phyloP scores from a whole-genome alignment of 2,113 vertebrate species.

The Cercopithecus mona region DNA sequence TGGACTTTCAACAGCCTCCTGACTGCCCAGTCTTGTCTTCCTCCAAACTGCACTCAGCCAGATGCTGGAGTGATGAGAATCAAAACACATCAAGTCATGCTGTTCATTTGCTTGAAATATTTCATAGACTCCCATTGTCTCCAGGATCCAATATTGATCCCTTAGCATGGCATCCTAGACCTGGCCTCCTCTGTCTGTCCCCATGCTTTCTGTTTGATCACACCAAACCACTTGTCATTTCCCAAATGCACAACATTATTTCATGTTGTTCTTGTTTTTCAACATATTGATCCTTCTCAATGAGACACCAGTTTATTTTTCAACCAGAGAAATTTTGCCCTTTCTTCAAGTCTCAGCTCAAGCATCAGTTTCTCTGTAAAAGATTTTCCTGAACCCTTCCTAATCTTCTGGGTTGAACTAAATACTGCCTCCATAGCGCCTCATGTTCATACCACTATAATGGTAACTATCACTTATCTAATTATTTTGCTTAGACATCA shows the following conservation, averaged over 20 bases:
- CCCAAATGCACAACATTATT: not conserved
- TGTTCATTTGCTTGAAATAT: not conserved
- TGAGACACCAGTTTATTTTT: constrained; percentile 4
- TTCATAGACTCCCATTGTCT: not conserved
- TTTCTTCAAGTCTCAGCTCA: not conserved
- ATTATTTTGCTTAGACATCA: not conserved
- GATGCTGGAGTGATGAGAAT: no score
- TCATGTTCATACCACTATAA: not conserved
- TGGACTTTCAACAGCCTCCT: not conserved
- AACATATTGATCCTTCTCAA: not conserved
- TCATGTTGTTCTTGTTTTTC: not conserved
- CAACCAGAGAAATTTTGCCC: not conserved
- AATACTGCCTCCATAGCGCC: not conserved
- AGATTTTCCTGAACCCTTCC: not conserved
- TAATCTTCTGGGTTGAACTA: not conserved
- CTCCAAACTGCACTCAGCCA: not conserved
- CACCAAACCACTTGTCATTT: not conserved
- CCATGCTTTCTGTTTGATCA: not conserved
- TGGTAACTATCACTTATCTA: not conserved
- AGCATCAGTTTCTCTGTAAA: not conserved
- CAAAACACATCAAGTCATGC: not conserved
- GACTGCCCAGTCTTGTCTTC: not conserved
- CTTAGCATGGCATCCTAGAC: not conserved
- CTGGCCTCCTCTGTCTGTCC: not conserved
- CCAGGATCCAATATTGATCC: not conserved